Evolutionary conservation across 1,140 invertebrate genomes (phyloP).

Genomic region (Ruditapes philippinarum): DNA sequence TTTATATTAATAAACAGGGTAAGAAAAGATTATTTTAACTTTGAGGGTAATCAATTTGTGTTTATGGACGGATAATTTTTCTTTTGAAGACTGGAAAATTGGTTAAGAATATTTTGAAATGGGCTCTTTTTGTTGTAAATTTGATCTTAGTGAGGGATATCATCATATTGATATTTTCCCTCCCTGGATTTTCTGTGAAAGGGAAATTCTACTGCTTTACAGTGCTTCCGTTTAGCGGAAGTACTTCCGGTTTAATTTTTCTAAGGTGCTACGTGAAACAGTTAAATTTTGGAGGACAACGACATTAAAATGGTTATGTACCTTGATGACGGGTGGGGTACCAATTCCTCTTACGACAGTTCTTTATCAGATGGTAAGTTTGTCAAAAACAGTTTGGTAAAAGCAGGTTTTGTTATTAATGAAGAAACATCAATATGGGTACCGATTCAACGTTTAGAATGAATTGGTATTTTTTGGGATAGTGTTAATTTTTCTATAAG

Average conservation of each 20-base stretch:
- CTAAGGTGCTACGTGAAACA: neutral
- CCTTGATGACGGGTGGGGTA: neutral
- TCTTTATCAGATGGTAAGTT: too few relatives aligned
- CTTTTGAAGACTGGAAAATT: neutral
- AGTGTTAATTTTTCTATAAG: too few relatives aligned
- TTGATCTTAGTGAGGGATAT: neutral
- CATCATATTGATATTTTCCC: neutral
- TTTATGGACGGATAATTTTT: neutral
- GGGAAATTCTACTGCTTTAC: neutral
- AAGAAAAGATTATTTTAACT: constrained; percentile 12
- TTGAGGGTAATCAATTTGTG: neutral
- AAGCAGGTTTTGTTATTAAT: too few relatives aligned
- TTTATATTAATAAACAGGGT: constrained; percentile 18
- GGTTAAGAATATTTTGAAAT: neutral
- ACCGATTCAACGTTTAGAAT: too few relatives aligned
- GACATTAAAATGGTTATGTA: neutral
- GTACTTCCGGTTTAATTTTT: neutral
- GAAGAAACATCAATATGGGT: too few relatives aligned
- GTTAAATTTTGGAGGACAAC: neutral
- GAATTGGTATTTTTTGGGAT: too few relatives aligned
- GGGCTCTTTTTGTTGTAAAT: neutral
- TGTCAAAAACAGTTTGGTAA: too few relatives aligned
- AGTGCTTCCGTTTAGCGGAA: neutral
- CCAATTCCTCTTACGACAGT: too few relatives aligned
- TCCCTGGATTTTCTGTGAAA: neutral